These are phyloP conservation scores for Tetrax tetrax DNA, from an alignment of 2,113 vertebrate species.

Conservation along the genomic window DNA sequence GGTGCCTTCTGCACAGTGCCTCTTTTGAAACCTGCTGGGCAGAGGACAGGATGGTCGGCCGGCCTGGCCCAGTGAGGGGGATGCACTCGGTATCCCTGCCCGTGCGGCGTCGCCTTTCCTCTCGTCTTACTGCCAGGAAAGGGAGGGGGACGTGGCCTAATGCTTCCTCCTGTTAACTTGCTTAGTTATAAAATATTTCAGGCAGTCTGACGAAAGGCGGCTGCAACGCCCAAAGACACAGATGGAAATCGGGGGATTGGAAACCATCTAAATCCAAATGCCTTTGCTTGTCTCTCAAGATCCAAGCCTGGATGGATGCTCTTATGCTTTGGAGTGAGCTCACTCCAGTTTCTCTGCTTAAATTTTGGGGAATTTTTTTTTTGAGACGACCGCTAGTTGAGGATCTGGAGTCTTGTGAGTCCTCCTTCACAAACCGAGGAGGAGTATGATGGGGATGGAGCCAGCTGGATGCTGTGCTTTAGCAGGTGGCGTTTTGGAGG, in stretches of 20 bases:
- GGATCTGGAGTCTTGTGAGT: fast-evolving
- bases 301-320: neutral
- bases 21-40: neutral
- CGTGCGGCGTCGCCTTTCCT: fast-evolving
- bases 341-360: neutral
- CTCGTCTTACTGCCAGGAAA: neutral
- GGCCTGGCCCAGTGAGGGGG: neutral
- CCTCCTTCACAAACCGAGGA: neutral
- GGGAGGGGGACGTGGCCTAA: neutral
- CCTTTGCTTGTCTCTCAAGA: neutral
- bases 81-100: neutral
- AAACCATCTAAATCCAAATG: neutral
- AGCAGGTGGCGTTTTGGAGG: neutral
- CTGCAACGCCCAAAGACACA: neutral
- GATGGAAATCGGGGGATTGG: neutral
- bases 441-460: neutral
- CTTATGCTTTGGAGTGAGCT: neutral
- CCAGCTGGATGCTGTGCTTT: neutral
- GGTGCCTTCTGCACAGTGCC: neutral
- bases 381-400: neutral
- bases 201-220: neutral
- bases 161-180: neutral
- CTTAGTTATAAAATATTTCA: neutral
- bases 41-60: fast-evolving
- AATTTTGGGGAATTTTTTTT: neutral